Evolutionary conservation across 2,888 invertebrate genomes (phyloP), one percentile per base, ranked within the genome.

Genomic region (Macrophya annulata): DNA sequence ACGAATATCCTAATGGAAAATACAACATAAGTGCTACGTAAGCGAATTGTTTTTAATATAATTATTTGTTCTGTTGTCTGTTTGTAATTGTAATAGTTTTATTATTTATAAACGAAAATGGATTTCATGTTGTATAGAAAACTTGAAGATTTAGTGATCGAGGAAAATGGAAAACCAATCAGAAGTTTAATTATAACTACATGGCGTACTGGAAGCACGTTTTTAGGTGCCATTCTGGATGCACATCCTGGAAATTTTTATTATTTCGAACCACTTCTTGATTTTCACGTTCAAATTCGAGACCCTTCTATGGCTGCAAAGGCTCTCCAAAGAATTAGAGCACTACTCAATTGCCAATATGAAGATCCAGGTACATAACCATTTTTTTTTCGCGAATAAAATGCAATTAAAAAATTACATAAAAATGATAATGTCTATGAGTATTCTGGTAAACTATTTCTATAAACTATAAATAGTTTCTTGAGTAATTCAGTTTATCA

Each of bases 131-230:
- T 85, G 0, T 85, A 94, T 85, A 94, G 94, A 85, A 95, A 95
- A 87, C 92, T 97, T 86, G 94, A 96, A 85, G 96, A 97, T 90
- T 95, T 97, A 90, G 95, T 96, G 0, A 94, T 96, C 89, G 96
- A 96, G 89, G 94, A 95, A 65, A 96, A 95, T 68, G 98, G 98
- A 21, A 94, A 94, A 85, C 98, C 98, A 5, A 92, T 97, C 85
- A 95, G 97, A 87, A 97, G 96, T 92, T 93, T 98, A 76, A 96
- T 98, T 88, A 94, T 98, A 86, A 97, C 98, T 21, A 97, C 97
- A n/a, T 98, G 98, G 98, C 95, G 98, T 89, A 97, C 98, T 5
- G 98, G 98, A 8, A 98, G 98, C 31, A 98, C 98, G 51, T 98
- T 98, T 93, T 94, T 98, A 83, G 98, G 98, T 84, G 98, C 98